Evolutionary conservation across 2,888 invertebrate species (phyloP), one percentile per base, ranked within the genome.

Genomic region (Epirrhoe tristata): DNA sequence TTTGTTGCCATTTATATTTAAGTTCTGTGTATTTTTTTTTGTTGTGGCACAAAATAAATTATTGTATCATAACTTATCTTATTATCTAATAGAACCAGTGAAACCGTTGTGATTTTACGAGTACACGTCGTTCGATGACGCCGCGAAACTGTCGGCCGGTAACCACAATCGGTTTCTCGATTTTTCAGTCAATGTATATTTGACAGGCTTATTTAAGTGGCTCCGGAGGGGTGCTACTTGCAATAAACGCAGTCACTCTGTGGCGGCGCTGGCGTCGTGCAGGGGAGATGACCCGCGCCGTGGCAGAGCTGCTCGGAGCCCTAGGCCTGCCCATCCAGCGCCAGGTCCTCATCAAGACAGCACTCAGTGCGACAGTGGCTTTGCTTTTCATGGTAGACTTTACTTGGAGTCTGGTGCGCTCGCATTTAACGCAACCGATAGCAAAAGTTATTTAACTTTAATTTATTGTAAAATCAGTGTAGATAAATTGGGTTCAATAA

Each of bases 241-340:
- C 81, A 0, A 32, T 86, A 1, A 91, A 91, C 62, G 82, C 87
- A 0, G 79, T 73, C 0, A 77, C 76, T 0, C 79, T 91, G 5
- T 86, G 78, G 80, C 75, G 71, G 1, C 81, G 83, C 0, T 91
- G 91, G 91, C 73, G 68, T 0, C 39, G 34, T 0, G 81, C 87
- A 0, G 81, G 78, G 0, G 78, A 87, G 7, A 57, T 89, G 12
- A 90, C 88, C 0, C 79, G 72, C 0, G 85, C 83, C 0, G 79
- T 91, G 10, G 86, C 86, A 0, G 90, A 91, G 17, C 75, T 90
- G 0, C 80, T 90, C 6, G 67, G 71, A 6, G 74, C 81, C 0
- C 60, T 90, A 12, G 91, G 89, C 0, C 74, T 90, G 6, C 81
- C 76, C 0, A 68, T 91, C 0, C 69, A 71, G n/a, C 74, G 85